phyloP scores from a whole-genome alignment of 2,888 invertebrate genomes.

The Platynereis dumerilii region DNA sequence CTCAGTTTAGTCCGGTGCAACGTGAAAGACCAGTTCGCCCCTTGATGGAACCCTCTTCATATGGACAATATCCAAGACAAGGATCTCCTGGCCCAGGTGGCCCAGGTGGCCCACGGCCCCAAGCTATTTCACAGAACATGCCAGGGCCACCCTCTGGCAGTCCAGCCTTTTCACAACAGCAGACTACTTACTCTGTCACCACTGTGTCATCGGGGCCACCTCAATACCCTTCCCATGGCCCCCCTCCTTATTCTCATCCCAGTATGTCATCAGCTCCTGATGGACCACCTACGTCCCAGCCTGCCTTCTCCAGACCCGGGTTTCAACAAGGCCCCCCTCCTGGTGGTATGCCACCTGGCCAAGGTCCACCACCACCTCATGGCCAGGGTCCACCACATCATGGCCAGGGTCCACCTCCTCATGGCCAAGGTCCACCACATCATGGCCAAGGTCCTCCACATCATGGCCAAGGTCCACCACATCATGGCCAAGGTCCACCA shows the following conservation, averaged over 20 bases:
- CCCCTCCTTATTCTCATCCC: neutral
- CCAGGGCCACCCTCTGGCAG: no score
- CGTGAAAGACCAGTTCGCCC: no score
- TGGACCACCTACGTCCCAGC: slow-evolving; percentile 1
- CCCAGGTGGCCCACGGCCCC: no score
- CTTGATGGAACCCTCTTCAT: no score
- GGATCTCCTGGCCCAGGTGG: no score
- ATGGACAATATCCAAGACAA: no score
- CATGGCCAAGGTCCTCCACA: neutral
- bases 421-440: neutral
- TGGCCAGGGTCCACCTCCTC: slow-evolving; percentile 9
- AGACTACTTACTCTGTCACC: neutral
- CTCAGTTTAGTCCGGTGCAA: no score
- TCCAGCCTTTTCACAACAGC: neutral
- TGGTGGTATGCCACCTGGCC: neutral
- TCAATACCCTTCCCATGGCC: neutral
- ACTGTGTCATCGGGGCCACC: neutral
- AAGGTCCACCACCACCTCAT: neutral
- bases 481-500: neutral
- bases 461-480: slow-evolving; percentile 1
- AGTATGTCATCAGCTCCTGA: neutral
- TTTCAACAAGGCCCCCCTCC: slow-evolving; percentile 6
- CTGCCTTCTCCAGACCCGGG: neutral
- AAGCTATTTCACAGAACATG: no score
- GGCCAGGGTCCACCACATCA: neutral